Percentiles rank a stretch among this genome's conserved stretches.
Conservation (phyloP, 2,113 vertebrate genomes). For the Uria lomvia region DNA sequence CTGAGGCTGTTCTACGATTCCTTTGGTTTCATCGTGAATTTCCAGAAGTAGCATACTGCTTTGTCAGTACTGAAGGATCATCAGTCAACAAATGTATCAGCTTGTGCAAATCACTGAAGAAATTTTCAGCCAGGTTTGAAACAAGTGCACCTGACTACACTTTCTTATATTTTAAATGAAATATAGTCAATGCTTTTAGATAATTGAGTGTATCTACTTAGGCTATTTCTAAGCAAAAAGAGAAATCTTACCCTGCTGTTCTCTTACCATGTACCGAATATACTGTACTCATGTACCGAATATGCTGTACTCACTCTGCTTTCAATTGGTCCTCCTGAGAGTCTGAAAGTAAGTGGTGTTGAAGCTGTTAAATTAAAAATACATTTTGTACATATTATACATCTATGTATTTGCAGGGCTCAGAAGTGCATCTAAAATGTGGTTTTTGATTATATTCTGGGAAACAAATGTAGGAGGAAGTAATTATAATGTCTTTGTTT, state of each 20-base stretch:
- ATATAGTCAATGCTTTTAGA: not conserved
- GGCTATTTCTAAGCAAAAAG: not conserved
- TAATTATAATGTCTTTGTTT: not conserved
- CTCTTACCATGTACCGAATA: no score
- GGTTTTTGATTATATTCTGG: not conserved
- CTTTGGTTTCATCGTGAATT: not conserved
- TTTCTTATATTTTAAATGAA: not conserved
- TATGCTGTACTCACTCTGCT: not conserved
- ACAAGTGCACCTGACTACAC: not conserved
- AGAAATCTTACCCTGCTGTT: not conserved
- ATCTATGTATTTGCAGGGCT: not conserved
- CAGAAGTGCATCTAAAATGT: not conserved
- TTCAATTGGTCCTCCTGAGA: not conserved
- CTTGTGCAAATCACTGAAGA: not conserved
- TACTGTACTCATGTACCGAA: not conserved
- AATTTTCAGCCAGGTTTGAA: not conserved
- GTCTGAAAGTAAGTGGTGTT: not conserved
- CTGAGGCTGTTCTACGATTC: not conserved
- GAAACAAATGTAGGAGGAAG: not conserved
- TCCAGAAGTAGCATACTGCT: not conserved
- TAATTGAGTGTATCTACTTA: not conserved
- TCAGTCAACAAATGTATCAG: not conserved
- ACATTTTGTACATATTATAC: rapidly evolving
- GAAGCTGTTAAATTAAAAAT: not conserved
- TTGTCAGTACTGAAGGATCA: not conserved